Base-by-base conservation (phyloP, 1,140 invertebrate species). In the Drosophila sturtevanti region DNA sequence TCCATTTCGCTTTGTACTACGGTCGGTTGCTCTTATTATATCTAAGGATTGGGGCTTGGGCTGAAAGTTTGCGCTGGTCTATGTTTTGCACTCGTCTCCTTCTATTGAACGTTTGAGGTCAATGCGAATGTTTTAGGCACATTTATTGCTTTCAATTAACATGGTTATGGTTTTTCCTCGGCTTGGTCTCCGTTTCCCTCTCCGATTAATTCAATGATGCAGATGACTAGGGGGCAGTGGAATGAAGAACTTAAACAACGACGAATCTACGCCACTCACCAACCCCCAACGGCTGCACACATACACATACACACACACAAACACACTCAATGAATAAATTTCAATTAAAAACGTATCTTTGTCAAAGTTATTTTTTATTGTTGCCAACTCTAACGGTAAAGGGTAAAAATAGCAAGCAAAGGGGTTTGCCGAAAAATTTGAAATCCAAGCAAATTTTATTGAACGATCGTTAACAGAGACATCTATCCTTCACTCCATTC, bases 91-190 rank as follows among this genome's bases (percentile, higher is more conserved):
- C 37, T 52, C 63, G 59, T 34, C 31, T 21, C 14, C 55, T 70
- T 58, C 64, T 52, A 74, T 78, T 75, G 79, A 72, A 77, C 44
- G 81, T 51, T 85, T 70, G 61, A 60, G 48, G 72, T 79, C 63
- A 63, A 81, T 86, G 81, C 79, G 80, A 82, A 79, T 79, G 62
- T 67, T 68, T 71, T 66, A 65, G 66, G 84, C 84, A 87, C 82
- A 86, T 86, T 86, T 77, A 87, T 86, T 86, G 69, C 65, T 66
- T 71, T 73, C 84, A 82, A 87, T 87, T 89, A 72, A 89, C 74
- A 72, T 48, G 16, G 41, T 21, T 48, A 48, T 21, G 16, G 38
- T 41, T 41, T 76, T 65, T 60, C 41, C 16, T 48, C 41, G 16
- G 41, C 41, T 11, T 35, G 34, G 34, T 35, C 34, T 35, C 34